Percentiles rank a stretch among this genome's conserved stretches.
Conservation (phyloP, 2,888 invertebrate species). For the Chrysopilus asiliformis region DNA sequence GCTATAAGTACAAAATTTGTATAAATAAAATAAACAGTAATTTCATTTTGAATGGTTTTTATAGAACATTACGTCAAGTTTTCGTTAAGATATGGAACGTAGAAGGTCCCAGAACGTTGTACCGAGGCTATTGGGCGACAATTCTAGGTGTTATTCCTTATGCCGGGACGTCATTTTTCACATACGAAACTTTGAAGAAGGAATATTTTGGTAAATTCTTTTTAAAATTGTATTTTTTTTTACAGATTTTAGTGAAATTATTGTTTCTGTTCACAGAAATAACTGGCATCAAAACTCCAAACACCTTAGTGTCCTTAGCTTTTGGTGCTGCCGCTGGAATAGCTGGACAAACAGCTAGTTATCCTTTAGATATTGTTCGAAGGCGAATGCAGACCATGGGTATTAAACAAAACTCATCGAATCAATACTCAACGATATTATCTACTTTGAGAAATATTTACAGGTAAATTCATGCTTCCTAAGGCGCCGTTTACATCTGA, state of each 20-base stretch:
- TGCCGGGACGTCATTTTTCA: slow-evolving; percentile 94
- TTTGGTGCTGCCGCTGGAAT: slow-evolving; percentile 89
- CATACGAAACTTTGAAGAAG: slow-evolving; percentile 86
- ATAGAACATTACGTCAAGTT: slow-evolving; percentile 40
- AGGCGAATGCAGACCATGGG: slow-evolving; percentile 47
- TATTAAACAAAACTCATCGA: slow-evolving; percentile 34
- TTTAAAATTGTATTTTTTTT: slow-evolving; percentile 4
- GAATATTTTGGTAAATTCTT: slow-evolving; percentile 54
- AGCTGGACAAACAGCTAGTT: slow-evolving; percentile 87
- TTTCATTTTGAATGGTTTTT: background rate
- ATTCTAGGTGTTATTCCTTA: slow-evolving; percentile 90
- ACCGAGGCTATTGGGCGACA: slow-evolving; percentile 80
- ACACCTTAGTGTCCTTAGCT: slow-evolving; percentile 50
- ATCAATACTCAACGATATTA: slow-evolving; percentile 48
- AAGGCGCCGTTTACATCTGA: too few relatives aligned
- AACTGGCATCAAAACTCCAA: slow-evolving; percentile 36
- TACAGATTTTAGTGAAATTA: background rate
- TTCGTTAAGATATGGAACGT: slow-evolving; percentile 56
- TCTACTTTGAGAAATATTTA: slow-evolving; percentile 57
- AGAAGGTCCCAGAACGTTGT: slow-evolving; percentile 68
- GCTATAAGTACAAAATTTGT: slow-evolving; percentile 44
- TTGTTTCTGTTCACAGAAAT: slow-evolving; percentile 25
- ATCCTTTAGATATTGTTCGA: slow-evolving; percentile 86
- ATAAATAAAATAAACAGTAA: background rate
- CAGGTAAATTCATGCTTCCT: too few relatives aligned